Conservation (phyloP, 2,113 vertebrate genomes). For the Macrotus californicus region DNA sequence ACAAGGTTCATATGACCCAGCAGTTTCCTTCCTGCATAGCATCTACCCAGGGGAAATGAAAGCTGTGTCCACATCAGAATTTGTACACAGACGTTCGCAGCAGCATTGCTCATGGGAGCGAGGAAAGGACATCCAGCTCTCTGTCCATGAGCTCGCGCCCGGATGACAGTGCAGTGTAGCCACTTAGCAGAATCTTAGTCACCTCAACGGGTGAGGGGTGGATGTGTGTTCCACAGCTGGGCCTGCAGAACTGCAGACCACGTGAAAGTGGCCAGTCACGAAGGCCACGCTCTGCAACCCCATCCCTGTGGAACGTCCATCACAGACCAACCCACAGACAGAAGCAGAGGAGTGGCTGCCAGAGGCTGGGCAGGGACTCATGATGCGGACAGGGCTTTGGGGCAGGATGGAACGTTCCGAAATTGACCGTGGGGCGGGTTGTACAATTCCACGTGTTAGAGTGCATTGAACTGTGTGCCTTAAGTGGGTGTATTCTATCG, state of each 20-base stretch:
- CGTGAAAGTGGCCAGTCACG: not conserved
- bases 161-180: fast-evolving
- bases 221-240: fast-evolving
- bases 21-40: not conserved
- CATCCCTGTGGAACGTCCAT: not conserved
- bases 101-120: not conserved
- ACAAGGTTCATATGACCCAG: not conserved
- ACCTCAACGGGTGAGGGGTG: fast-evolving
- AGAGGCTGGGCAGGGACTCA: not conserved
- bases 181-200: not conserved
- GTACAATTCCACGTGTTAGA: not conserved
- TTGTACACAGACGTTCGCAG: not conserved
- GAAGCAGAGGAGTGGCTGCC: not conserved
- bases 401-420: not conserved
- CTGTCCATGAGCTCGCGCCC: not conserved
- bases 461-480: not conserved
- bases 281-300: fast-evolving
- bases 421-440: not conserved
- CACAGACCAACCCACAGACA: not conserved
- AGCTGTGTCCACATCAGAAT: not conserved
- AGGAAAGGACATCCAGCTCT: not conserved
- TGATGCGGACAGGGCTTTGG: not conserved
- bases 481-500: not conserved
- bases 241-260: not conserved
- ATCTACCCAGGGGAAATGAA: not conserved